phyloP scores from a whole-genome alignment of 1,140 invertebrate genomes.

The Tetramorium simillimum region DNA sequence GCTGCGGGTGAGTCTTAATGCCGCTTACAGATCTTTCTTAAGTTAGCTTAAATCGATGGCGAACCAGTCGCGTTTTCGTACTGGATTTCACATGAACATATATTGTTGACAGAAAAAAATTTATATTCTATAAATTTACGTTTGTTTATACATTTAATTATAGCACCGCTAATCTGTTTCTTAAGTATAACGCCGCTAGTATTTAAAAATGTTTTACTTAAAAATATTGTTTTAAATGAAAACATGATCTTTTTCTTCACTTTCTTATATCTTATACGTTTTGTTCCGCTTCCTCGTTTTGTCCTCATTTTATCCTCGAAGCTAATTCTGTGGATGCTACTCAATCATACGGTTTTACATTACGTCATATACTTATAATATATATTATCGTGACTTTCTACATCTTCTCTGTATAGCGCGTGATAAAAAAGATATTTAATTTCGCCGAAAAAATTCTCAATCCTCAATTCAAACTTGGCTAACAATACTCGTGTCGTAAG shows the following conservation, averaged over 20 bases:
- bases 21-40: slow-evolving; percentile 36
- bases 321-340: not conserved
- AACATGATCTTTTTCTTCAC: not conserved
- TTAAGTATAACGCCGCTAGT: not conserved
- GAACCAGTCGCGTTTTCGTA: not conserved
- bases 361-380: slow-evolving; percentile 58
- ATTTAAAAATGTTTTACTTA: not conserved
- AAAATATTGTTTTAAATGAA: not conserved
- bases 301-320: slow-evolving; percentile 16
- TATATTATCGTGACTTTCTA: slow-evolving; percentile 63
- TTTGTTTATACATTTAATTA: not conserved
- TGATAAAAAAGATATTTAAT: slow-evolving; percentile 67
- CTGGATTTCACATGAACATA: not conserved
- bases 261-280: not conserved
- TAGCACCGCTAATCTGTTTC: not conserved
- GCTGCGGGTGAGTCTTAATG: slow-evolving; percentile 10
- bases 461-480: not conserved
- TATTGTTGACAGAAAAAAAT: not conserved
- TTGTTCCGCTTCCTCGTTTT: not conserved
- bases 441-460: slow-evolving; percentile 55
- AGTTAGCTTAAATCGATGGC: not conserved
- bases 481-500: slow-evolving; percentile 3
- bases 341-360: slow-evolving; percentile 57
- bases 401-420: slow-evolving; percentile 42
- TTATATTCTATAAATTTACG: not conserved